Conservation (phyloP, 2,888 invertebrate species). For the Stratiomys singularior region DNA sequence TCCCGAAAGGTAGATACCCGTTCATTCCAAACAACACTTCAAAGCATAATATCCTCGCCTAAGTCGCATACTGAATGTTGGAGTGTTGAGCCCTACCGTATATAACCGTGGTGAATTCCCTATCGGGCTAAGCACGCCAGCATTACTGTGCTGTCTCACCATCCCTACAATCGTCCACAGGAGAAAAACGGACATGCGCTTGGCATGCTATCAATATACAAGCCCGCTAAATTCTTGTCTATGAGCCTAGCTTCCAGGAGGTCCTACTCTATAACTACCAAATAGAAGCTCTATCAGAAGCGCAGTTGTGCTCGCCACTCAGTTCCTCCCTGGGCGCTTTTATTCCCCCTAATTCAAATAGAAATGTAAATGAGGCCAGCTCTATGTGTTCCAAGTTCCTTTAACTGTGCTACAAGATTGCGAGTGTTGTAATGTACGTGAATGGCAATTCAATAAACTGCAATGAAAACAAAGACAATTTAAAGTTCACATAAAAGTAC, state of each 20-base stretch:
- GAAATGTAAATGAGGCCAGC: too few relatives aligned
- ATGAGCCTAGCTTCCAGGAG: slow-evolving; percentile 14
- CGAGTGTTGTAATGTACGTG: too few relatives aligned
- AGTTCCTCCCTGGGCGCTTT: neutral
- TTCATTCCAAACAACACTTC: slow-evolving; percentile 9
- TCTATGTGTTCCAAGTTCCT: too few relatives aligned
- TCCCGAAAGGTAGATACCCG: slow-evolving; percentile 18
- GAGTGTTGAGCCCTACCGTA: slow-evolving; percentile 19
- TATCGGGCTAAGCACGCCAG: slow-evolving; percentile 1
- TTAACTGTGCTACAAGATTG: too few relatives aligned
- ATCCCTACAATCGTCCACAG: neutral
- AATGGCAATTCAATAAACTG: too few relatives aligned
- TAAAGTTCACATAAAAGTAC: too few relatives aligned
- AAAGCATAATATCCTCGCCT: slow-evolving; percentile 37
- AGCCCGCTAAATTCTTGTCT: slow-evolving; percentile 16
- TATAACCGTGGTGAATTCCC: slow-evolving; percentile 14
- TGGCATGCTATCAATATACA: neutral
- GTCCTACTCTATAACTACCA: neutral
- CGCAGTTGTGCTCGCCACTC: neutral
- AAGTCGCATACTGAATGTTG: slow-evolving; percentile 24
- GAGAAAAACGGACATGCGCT: slow-evolving; percentile 33
- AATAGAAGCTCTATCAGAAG: slow-evolving; percentile 17
- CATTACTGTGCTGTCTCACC: neutral
- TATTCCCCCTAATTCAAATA: neutral
- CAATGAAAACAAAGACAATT: too few relatives aligned